Conservation (phyloP, 2,113 vertebrate genomes). For the Glaucomys volans region DNA sequence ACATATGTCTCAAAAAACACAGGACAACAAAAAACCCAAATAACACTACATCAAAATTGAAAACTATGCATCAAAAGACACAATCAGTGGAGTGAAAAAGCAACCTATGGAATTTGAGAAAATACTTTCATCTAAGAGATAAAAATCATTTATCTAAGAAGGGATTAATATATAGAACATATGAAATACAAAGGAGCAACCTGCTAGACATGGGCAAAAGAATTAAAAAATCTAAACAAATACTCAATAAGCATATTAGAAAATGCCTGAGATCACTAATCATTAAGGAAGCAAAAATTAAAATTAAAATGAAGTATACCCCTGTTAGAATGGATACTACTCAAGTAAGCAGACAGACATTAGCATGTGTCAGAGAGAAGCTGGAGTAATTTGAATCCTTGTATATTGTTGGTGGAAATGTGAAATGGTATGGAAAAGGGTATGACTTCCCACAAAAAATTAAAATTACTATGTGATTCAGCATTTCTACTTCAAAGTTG, state of each 20-base stretch:
- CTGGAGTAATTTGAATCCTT: fast-evolving
- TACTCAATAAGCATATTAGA: neutral
- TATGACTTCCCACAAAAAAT: neutral
- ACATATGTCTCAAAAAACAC: neutral
- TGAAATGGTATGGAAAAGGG: neutral
- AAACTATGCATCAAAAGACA: neutral
- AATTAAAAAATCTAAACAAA: neutral
- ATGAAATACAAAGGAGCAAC: neutral
- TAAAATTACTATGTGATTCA: neutral
- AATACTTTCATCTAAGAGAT: too few species aligned
- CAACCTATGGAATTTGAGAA: neutral
- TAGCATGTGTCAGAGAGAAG: neutral
- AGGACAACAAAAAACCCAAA: neutral
- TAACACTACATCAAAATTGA: neutral
- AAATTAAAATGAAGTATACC: neutral
- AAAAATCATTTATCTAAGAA: neutral
- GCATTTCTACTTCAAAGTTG: neutral
- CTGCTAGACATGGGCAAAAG: neutral
- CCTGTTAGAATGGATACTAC: neutral
- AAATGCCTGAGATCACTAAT: neutral
- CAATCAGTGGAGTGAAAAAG: neutral
- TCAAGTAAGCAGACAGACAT: neutral
- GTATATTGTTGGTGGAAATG: neutral
- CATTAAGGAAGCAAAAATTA: neutral
- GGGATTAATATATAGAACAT: neutral